Conservation (phyloP, 2,113 vertebrate genomes). For the Sminthopsis crassicaudata region DNA sequence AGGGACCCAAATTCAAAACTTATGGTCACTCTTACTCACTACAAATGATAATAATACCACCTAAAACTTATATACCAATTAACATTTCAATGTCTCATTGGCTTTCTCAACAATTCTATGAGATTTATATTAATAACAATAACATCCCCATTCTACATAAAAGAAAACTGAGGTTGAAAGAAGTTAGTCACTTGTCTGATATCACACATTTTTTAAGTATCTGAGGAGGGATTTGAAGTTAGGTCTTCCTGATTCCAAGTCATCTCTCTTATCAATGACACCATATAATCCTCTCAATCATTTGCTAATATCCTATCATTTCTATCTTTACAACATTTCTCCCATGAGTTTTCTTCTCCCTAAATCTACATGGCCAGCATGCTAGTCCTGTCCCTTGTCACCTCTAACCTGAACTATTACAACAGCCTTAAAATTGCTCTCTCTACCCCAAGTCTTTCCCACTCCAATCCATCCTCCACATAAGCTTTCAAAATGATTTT, state of each 20-base stretch:
- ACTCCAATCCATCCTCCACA: not conserved
- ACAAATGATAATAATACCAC: not conserved
- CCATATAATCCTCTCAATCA: not conserved
- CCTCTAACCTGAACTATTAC: not conserved
- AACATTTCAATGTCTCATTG: not conserved
- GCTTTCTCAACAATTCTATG: not conserved
- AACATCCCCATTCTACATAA: not conserved
- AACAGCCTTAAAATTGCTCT: not conserved
- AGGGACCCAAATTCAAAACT: too few relatives aligned
- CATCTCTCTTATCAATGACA: not conserved
- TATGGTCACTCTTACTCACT: not conserved
- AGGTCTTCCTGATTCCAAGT: not conserved
- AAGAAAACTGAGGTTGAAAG: not conserved
- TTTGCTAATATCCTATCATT: not conserved
- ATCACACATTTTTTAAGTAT: not conserved
- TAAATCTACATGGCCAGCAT: not conserved
- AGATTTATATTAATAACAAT: not conserved
- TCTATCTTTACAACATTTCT: not conserved
- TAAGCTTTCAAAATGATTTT: not conserved
- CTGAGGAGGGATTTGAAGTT: not conserved
- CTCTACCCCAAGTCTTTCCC: too few relatives aligned
- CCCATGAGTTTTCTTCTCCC: not conserved
- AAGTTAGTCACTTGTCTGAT: not conserved
- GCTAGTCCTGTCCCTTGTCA: too few relatives aligned
- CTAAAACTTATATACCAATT: not conserved